These are phyloP conservation scores for Oxyura jamaicensis DNA, from an alignment of 2,113 vertebrate species.

Conservation along the genomic window DNA sequence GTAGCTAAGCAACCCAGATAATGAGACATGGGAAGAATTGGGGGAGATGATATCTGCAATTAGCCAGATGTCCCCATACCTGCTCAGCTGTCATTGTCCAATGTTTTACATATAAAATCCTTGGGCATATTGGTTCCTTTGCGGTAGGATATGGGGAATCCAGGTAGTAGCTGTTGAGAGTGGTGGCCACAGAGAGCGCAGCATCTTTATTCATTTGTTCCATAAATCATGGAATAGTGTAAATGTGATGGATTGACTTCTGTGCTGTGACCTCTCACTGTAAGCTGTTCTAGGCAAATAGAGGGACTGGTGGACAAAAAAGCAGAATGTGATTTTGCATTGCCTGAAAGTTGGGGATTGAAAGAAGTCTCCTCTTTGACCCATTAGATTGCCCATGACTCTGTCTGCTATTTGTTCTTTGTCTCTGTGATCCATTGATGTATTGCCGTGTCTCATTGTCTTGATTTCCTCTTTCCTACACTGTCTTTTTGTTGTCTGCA, in stretches of 20 bases:
- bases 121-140: not conserved
- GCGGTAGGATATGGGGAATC: not conserved
- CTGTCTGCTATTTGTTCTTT: not conserved
- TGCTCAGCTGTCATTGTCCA: not conserved
- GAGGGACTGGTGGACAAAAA: not conserved
- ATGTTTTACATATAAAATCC: not conserved
- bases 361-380: not conserved
- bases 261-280: not conserved
- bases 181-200: not conserved
- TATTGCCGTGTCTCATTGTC: not conserved
- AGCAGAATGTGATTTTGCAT: not conserved
- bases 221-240: not conserved
- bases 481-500: not conserved
- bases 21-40: not conserved
- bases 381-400: not conserved
- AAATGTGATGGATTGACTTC: not conserved
- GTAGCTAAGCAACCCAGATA: not conserved
- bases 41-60: not conserved
- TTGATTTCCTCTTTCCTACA: not conserved
- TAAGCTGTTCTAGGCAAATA: not conserved
- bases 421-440: not conserved
- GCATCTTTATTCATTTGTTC: slow-evolving; percentile 7
- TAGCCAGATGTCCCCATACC: not conserved
- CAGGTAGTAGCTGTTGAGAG: not conserved
- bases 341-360: not conserved